These are phyloP conservation scores for Metellina segmentata DNA, from an alignment of 2,888 invertebrate species.

Conservation along the genomic window DNA sequence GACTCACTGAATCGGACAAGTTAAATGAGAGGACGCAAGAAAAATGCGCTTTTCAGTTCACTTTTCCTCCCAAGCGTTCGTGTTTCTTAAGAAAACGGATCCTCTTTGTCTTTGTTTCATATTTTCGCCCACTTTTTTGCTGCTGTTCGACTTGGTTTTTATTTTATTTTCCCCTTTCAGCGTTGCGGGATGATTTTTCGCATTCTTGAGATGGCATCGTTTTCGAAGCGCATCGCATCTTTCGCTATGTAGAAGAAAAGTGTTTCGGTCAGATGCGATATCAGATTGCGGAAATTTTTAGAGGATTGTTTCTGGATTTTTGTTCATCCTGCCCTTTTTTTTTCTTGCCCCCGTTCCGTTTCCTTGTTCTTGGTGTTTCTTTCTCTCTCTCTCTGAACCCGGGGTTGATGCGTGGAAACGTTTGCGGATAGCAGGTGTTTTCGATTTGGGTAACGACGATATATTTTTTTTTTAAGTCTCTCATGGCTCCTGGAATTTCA, in stretches of 20 bases:
- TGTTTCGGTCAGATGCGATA: not conserved
- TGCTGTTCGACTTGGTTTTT: no score
- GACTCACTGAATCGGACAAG: not conserved
- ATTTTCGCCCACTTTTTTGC: not conserved
- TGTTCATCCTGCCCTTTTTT: not conserved
- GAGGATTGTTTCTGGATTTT: slow-evolving; percentile 3
- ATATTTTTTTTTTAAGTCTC: no score
- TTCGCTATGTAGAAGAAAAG: not conserved
- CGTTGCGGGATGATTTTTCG: slow-evolving; percentile 17
- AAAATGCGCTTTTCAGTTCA: slow-evolving; percentile 2
- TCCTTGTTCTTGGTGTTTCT: no score
- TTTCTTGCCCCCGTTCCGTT: not conserved
- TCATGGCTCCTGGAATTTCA: no score
- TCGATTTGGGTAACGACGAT: no score
- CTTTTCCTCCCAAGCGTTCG: not conserved
- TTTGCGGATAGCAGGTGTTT: not conserved
- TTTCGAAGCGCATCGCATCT: not conserved
- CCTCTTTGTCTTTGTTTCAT: not conserved
- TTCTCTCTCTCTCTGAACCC: not conserved
- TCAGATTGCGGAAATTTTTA: slow-evolving; percentile 21
- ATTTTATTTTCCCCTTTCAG: no score
- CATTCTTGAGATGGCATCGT: slow-evolving; percentile 32
- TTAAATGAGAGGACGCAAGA: not conserved
- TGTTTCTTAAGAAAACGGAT: not conserved
- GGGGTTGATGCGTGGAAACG: not conserved